A percentile compares a stretch with the other conserved stretches of the same genome.
Evolutionary conservation across 2,113 vertebrate genomes (phyloP).

Genomic region (Sitta europaea): DNA sequence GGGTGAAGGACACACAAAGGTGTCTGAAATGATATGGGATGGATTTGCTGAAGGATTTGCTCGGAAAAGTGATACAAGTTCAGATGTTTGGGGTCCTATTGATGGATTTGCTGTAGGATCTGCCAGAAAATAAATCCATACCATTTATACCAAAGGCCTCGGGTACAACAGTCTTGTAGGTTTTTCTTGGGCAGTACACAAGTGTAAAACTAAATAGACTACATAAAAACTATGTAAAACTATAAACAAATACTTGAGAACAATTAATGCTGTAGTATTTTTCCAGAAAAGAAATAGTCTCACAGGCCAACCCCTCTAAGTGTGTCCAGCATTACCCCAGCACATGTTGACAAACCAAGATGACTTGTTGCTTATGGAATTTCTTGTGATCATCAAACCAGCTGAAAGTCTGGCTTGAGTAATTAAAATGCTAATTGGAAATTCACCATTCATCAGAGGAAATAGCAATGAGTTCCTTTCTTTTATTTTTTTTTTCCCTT

Average conservation of each 20-base stretch:
- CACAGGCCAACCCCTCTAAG: background rate
- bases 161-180: background rate
- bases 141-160: background rate
- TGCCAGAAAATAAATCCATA: background rate
- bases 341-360: background rate
- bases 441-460: slow-evolving; percentile 71
- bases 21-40: background rate
- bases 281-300: background rate
- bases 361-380: slow-evolving; percentile 48
- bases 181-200: background rate
- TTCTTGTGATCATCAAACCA: slow-evolving; percentile 59
- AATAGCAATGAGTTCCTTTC: slow-evolving; percentile 50
- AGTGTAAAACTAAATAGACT: background rate
- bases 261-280: background rate
- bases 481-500: background rate
- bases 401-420: slow-evolving; percentile 67
- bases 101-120: background rate
- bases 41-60: background rate
- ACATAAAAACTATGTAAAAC: background rate
- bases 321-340: background rate
- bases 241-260: background rate
- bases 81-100: background rate
- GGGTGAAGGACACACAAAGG: background rate
- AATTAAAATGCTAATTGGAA: slow-evolving; percentile 79
- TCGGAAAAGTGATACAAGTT: background rate